Percentiles rank a stretch among this genome's conserved stretches.
Evolutionary conservation across 2,797 vertebrate species (phyloP).

Genomic region (Neoniphon sammara): DNA sequence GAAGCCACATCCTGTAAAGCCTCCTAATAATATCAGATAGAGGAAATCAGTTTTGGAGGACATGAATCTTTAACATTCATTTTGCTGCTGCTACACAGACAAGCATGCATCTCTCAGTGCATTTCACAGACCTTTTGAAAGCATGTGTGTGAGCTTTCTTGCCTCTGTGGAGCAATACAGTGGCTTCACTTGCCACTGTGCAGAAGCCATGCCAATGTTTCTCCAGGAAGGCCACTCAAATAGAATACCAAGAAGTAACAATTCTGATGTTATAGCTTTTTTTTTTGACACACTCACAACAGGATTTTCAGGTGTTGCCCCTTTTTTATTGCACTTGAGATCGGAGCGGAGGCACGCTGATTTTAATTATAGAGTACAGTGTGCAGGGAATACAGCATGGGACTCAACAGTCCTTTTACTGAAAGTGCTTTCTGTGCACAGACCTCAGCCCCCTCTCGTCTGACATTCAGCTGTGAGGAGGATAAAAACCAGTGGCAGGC

Average conservation of each 20-base stretch:
- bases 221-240: conserved; percentile 29
- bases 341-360: conserved; percentile 29
- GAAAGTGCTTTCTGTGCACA: conserved; percentile 52
- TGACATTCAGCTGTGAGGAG: conserved; percentile 62
- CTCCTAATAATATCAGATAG: conserved; percentile 34
- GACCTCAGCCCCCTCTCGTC: conserved; percentile 26
- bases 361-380: conserved; percentile 70
- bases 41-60: conserved; percentile 42
- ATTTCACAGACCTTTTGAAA: conserved; percentile 54
- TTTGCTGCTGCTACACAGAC: conserved; percentile 43
- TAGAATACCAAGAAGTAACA: conserved; percentile 33
- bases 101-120: conserved; percentile 31
- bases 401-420: conserved; percentile 47
- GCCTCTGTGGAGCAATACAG: conserved; percentile 31
- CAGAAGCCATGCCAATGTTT: conserved; percentile 25
- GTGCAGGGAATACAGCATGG: conserved; percentile 54
- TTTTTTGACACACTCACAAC: conserved; percentile 5
- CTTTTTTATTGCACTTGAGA: conserved; percentile 25
- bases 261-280: conserved; percentile 35
- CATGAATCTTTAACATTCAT: conserved; percentile 50
- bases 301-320: conserved; percentile 26
- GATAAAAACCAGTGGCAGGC: conserved; percentile 41
- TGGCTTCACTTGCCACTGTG: conserved; percentile 33
- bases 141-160: conserved; percentile 31
- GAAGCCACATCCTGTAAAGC: conserved; percentile 21